Base-by-base conservation (phyloP, 2,113 vertebrate species). In the Nothoprocta pentlandii region DNA sequence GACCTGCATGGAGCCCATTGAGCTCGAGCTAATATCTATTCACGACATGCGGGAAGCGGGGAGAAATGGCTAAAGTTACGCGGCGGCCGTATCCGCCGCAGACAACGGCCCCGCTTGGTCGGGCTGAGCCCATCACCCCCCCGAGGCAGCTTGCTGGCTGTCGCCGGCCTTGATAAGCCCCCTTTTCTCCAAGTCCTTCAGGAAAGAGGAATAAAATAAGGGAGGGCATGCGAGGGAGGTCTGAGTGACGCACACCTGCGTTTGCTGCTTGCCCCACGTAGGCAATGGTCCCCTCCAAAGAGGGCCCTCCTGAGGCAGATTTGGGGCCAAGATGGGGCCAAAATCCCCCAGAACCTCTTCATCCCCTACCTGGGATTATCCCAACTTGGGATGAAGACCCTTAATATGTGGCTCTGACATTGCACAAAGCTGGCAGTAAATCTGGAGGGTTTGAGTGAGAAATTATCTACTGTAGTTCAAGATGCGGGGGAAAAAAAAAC, bases 1-100 rank as follows among this genome's bases (percentile, higher is more conserved):
- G 93, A 94, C 92, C 81, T 80, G 34, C 2, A 0, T 91, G 89
- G 82, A 94, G 79, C 80, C 70, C 89, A 95, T 94, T 97, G 93
- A 96, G 73, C 81, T 86, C 78, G 62, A 95, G 83, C 79, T 96
- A 94, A 97, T 96, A 90, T 86, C 92, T 91, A 96, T 96, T 96
- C 95, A 95, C 90, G 91, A 96, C 90, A 93, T 90, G 92, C 92
- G 93, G 91, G 90, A 70, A 94, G 87, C 89, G 91, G 90, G 93
- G 90, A 82, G 90, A 95, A 91, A 85, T 51, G 84, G 90, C 84
- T 97, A 77, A 95, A 92, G 90, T 96, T 94, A 91, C 90, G 56
- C 0, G 1, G 41, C 0, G 1, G 1, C 81, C 63, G 74, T 41
- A 51, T 54, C 69, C 12, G 0, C 79, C 84, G 71, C 64, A 0